A percentile compares a stretch with the other conserved stretches of the same genome.
Conservation (phyloP, 2,797 vertebrate species). For the Tiaroga cobitis region DNA sequence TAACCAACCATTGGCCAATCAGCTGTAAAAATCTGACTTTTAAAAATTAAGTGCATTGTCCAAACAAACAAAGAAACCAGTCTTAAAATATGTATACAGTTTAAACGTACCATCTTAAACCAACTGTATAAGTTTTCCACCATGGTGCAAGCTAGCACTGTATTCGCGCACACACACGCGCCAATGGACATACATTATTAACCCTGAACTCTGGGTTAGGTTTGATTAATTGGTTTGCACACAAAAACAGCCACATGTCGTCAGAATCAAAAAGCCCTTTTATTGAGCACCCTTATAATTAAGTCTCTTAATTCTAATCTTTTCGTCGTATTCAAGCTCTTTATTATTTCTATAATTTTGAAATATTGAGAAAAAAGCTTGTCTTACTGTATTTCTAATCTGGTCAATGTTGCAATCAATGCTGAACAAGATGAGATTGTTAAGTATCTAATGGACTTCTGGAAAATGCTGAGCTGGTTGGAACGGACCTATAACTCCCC, state of each 20-base stretch:
- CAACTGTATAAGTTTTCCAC: background rate
- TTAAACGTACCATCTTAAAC: background rate
- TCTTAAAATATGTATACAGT: background rate
- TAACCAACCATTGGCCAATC: background rate
- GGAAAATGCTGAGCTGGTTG: constrained; percentile 31
- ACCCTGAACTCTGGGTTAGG: background rate
- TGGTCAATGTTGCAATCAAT: constrained; percentile 37
- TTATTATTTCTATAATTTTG: background rate
- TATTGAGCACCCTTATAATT: background rate
- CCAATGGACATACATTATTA: constrained; percentile 15
- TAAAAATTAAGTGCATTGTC: background rate
- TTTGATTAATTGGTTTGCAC: constrained; percentile 2
- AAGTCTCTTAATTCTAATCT: background rate
- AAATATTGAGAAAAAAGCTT: background rate
- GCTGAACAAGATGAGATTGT: constrained; percentile 23
- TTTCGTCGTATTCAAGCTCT: background rate
- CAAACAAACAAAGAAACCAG: background rate
- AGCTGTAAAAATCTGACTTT: background rate
- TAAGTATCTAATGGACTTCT: constrained; percentile 34
- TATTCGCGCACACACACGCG: background rate
- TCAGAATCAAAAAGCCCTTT: constrained; percentile 24
- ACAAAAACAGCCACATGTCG: constrained; percentile 27
- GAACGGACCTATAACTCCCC: constrained; percentile 19
- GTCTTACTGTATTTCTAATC: constrained; percentile 18
- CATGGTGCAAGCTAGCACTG: background rate